Evolutionary conservation across 2,888 invertebrate species (phyloP), one percentile per base, ranked within the genome.

Genomic region (Trichopria drosophilae): DNA sequence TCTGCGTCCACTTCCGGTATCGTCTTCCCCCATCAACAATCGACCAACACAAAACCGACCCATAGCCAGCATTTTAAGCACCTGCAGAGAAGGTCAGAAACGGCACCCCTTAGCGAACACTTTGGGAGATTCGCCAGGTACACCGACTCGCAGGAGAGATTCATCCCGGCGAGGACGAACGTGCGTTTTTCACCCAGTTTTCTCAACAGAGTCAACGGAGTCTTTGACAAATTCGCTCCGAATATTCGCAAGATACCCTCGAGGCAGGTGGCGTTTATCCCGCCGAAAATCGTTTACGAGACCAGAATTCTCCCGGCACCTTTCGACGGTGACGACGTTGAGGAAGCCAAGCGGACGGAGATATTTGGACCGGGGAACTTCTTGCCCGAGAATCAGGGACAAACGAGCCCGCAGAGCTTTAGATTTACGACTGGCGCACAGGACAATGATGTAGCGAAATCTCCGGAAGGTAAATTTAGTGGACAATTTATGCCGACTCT

Each of bases 251-350:
- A 52, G 10, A 51, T 62, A 12, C 59, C 57, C n/a, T 49, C 59
- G 7, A 51, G 55, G 7, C 55, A 57, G 35, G 52, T 62, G 3
- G 56, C 60, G 6, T 55, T 64, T 12, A 53, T 57, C 6, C 60
- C 63, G 6, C 63, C 64, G 3, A 62, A 59, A 50, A 47, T 63
- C 10, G 47, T 63, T 22, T 63, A 67, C 48, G 61, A 61, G n/a
- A 53, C 51, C 3, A 58, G 57, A 45, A 56, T 60, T 19, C 32
- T 62, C 9, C 63, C 65, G 1, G 55, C 59, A 13, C 58, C 61
- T 6, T 61, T 65, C 31, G 29, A 23, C n/a, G n/a, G n/a, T n/a
- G n/a, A n/a, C n/a, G n/a, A n/a, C n/a, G n/a, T n/a, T n/a, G n/a
- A n/a, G n/a, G n/a, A n/a, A n/a, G n/a, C n/a, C n/a, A n/a, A n/a